Percentiles rank a stretch among this genome's conserved stretches.
These are phyloP conservation scores for Protophormia terraenovae DNA, from an alignment of 2,888 invertebrate species.

Conservation along the genomic window DNA sequence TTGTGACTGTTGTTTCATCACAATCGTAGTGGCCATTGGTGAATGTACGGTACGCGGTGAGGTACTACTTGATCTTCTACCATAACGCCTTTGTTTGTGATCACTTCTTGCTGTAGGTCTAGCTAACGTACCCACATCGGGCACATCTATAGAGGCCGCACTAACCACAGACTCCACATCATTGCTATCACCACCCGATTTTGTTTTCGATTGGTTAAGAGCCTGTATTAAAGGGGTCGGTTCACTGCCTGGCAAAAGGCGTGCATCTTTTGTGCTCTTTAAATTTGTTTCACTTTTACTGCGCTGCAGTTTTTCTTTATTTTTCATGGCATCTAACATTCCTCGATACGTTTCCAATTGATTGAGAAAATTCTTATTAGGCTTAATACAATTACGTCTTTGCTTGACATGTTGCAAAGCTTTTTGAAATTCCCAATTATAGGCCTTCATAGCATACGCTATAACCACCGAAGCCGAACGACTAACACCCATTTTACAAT, in stretches of 20 bases:
- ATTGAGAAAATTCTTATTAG: constrained; percentile 95
- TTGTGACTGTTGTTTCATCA: constrained; percentile 80
- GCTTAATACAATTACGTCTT: constrained; percentile 96
- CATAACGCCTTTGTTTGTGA: constrained; percentile 76
- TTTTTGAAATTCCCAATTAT: constrained; percentile 94
- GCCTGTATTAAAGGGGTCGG: constrained; percentile 85
- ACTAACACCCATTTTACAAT: constrained; percentile 99
- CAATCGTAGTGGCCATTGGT: constrained; percentile 73
- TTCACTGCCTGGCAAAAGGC: constrained; percentile 83
- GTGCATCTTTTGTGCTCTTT: constrained; percentile 86
- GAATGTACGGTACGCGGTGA: constrained; percentile 77
- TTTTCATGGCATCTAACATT: constrained; percentile 97
- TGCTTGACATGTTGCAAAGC: constrained; percentile 95
- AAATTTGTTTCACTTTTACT: constrained; percentile 96
- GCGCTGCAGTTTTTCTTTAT: constrained; percentile 94
- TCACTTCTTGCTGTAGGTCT: constrained; percentile 65
- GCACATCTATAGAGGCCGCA: constrained; percentile 39
- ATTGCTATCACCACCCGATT: constrained; percentile 71
- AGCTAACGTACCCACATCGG: constrained; percentile 32
- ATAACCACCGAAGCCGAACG: constrained; percentile 98
- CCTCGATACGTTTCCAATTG: constrained; percentile 98
- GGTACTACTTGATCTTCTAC: constrained; percentile 79
- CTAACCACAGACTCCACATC: constrained; percentile 59
- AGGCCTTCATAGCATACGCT: constrained; percentile 99
- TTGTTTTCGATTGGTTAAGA: constrained; percentile 80